These are phyloP conservation scores for Pithys albifrons DNA, from an alignment of 2,113 vertebrate species.

Conservation along the genomic window DNA sequence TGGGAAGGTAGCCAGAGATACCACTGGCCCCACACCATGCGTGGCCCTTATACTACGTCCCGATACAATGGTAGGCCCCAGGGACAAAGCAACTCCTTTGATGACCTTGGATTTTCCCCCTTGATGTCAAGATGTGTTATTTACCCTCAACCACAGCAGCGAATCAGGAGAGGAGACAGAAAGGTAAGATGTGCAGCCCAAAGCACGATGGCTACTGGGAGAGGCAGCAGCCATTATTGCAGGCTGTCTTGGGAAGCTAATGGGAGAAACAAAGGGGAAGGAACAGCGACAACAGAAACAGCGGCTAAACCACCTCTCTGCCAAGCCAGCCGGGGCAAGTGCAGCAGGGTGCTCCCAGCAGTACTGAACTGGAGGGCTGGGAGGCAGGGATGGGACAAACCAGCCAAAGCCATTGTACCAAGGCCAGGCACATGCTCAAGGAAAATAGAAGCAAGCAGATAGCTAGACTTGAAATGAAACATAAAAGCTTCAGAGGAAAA, in stretches of 20 bases:
- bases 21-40: rapidly evolving
- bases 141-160: background rate
- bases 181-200: background rate
- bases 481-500: background rate
- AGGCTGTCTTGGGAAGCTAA: background rate
- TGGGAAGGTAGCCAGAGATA: background rate
- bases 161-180: background rate
- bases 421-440: background rate
- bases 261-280: background rate
- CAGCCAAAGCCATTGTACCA: background rate
- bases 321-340: background rate
- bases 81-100: background rate
- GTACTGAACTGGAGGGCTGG: background rate
- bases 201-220: background rate
- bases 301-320: background rate
- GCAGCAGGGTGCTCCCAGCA: background rate
- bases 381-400: background rate
- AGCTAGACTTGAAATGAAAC: background rate
- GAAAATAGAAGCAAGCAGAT: background rate
- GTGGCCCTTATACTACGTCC: no score
- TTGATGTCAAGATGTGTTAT: background rate
- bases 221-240: background rate
- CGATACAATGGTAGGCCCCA: background rate
- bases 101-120: background rate
- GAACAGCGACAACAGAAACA: background rate